These are phyloP conservation scores for Tenebrosternarchus preto DNA, from an alignment of 2,113 vertebrate species.

Conservation along the genomic window DNA sequence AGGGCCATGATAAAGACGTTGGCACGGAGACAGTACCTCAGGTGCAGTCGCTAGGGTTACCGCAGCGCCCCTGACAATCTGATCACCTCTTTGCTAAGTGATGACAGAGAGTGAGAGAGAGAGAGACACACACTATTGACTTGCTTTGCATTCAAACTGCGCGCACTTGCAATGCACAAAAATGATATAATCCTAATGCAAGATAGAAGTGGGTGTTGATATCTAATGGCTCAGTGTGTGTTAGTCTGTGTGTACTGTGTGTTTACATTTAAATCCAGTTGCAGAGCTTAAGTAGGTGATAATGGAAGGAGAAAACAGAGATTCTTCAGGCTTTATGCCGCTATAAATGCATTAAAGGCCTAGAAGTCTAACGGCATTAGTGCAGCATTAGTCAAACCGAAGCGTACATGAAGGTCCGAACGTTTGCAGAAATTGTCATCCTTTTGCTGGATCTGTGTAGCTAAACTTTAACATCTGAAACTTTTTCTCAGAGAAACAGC, in stretches of 20 bases:
- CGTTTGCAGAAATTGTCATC: too few relatives aligned
- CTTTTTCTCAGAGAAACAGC: background rate
- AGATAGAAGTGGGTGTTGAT: background rate
- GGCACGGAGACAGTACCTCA: constrained; percentile 66
- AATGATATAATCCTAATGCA: background rate
- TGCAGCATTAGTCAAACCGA: background rate
- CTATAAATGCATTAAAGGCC: too few relatives aligned
- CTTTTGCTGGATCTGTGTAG: background rate
- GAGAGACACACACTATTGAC: constrained; percentile 3
- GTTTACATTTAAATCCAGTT: background rate
- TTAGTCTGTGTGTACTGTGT: too few relatives aligned
- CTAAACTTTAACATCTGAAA: background rate
- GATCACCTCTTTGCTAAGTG: constrained; percentile 65
- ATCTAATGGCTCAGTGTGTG: background rate
- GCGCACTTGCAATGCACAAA: too few relatives aligned
- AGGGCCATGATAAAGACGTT: constrained; percentile 71
- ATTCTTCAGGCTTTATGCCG: background rate
- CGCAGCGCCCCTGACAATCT: constrained; percentile 63
- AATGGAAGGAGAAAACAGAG: background rate
- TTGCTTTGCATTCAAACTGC: background rate
- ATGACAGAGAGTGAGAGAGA: constrained; percentile 32
- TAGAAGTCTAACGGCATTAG: background rate
- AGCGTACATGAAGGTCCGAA: background rate
- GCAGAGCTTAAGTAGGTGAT: background rate
- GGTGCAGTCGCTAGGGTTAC: constrained; percentile 66